These are phyloP conservation scores for Eudemis profundana DNA, from an alignment of 2,888 invertebrate species.

Conservation along the genomic window DNA sequence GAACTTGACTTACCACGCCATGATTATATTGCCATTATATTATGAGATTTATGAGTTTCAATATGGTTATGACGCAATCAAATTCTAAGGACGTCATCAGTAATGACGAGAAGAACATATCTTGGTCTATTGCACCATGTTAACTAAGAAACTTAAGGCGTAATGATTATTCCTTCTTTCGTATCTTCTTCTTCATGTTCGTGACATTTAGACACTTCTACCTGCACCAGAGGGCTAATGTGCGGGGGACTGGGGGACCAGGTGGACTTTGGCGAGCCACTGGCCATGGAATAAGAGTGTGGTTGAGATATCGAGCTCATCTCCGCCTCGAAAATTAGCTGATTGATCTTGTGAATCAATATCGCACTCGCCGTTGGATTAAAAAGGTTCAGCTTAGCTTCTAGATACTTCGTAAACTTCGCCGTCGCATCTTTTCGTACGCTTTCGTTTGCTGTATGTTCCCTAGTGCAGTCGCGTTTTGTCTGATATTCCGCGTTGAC, in stretches of 20 bases:
- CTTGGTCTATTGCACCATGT: no score
- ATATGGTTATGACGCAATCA: no score
- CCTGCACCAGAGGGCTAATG: slow-evolving; percentile 13
- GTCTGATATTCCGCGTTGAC: slow-evolving; percentile 1
- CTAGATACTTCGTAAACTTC: slow-evolving; percentile 33
- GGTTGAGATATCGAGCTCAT: slow-evolving; percentile 29
- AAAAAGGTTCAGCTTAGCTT: slow-evolving; percentile 33
- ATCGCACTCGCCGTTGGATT: slow-evolving; percentile 37
- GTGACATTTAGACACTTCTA: slow-evolving; percentile 15
- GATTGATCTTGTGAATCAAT: slow-evolving; percentile 39
- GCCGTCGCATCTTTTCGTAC: slow-evolving; percentile 31
- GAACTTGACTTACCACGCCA: no score
- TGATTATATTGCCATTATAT: no score
- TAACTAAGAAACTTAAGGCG: background rate
- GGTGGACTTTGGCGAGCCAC: slow-evolving; percentile 15
- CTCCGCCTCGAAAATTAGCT: slow-evolving; percentile 36
- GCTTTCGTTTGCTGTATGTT: slow-evolving; percentile 5
- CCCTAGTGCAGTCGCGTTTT: slow-evolving; percentile 4
- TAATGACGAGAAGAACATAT: no score
- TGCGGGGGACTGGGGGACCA: slow-evolving; percentile 20
- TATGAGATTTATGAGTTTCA: no score
- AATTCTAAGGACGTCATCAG: no score
- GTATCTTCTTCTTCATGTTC: slow-evolving; percentile 14
- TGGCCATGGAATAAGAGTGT: slow-evolving; percentile 19
- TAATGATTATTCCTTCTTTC: slow-evolving; percentile 8